Evolutionary conservation across 2,797 vertebrate genomes (phyloP).

Genomic region (Mastacembelus armatus): DNA sequence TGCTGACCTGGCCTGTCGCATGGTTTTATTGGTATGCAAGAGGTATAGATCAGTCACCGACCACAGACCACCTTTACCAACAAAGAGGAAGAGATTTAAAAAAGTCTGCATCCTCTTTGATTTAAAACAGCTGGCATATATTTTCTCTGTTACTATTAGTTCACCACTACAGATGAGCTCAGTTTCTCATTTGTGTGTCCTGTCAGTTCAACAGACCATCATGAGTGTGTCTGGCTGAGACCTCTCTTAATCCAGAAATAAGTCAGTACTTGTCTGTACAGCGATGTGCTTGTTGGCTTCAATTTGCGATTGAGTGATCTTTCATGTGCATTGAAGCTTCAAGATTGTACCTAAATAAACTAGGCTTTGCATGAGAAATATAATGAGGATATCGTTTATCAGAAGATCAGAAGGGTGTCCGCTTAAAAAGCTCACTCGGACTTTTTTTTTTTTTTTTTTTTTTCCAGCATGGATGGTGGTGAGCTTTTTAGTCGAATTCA

Average conservation of each 20-base stretch:
- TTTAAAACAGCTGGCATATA: not conserved
- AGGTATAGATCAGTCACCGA: no score
- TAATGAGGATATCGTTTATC: not conserved
- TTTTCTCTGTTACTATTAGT: no score
- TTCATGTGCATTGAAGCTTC: no score
- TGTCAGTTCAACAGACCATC: not conserved
- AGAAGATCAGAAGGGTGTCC: not conserved
- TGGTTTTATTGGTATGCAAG: no score
- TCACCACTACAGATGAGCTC: no score
- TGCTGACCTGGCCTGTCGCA: no score
- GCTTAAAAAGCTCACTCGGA: not conserved
- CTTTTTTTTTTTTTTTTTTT: slow-evolving; percentile 37
- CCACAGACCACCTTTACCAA: slow-evolving; percentile 9
- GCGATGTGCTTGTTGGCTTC: no score
- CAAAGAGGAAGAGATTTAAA: not conserved
- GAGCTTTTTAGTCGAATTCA: slow-evolving; percentile 98
- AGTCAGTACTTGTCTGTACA: not conserved
- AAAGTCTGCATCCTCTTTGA: not conserved
- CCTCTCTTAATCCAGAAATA: not conserved
- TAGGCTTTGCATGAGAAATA: not conserved
- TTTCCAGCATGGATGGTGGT: slow-evolving; percentile 94
- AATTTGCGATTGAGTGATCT: no score
- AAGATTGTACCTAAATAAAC: no score
- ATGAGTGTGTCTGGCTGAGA: not conserved
- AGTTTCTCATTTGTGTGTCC: not conserved